Base-by-base conservation (phyloP, 2,888 invertebrate species). In the Nomada hirtipes region DNA sequence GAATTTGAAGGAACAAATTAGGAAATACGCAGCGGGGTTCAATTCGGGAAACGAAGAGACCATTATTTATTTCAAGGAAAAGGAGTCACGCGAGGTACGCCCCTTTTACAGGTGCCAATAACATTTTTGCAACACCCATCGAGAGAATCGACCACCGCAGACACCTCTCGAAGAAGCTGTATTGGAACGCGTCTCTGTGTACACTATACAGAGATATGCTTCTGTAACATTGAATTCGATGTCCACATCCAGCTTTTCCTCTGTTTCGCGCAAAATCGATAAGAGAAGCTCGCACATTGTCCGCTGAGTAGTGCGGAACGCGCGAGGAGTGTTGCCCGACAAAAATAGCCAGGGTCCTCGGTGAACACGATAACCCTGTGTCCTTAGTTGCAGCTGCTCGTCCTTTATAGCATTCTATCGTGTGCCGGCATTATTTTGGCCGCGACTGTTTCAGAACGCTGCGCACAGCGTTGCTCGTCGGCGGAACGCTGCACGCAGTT, bases 251-350 rank as follows among this genome's bases (percentile, higher is more conserved):
- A 67, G 57, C 60, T 72, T 81, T 68, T 80, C 72, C 63, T 52
- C 44, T 53, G 76, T 85, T 83, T 86, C 79, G 89, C 88, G 88
- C 87, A 90, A 91, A 91, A 91, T 91, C 91, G 90, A 91, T 91
- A 90, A 85, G 86, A 81, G 85, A 77, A 84, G 86, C 84, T 84
- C 82, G 84, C 85, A 89, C 86, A 82, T 82, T 76, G 76, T 44
- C 65, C 73, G 78, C 47, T 60, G 76, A 72, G 71, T 47, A 72
- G 71, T 47, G 82, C 71, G 76, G 70, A 79, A 73, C 79, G 83
- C 47, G 76, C 72, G 76, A 82, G 63, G 44, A 76, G 64, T 57
- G 57, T 76, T 55, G 70, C 70, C 7, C 71, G 85, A 85, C 83
- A 80, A 83, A 86, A 86, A 86, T 86, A 86, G 85, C 84, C 84